Evolutionary conservation across 2,113 vertebrate genomes (phyloP), one percentile per base, ranked within the genome.

Genomic region (Callipepla californica): DNA sequence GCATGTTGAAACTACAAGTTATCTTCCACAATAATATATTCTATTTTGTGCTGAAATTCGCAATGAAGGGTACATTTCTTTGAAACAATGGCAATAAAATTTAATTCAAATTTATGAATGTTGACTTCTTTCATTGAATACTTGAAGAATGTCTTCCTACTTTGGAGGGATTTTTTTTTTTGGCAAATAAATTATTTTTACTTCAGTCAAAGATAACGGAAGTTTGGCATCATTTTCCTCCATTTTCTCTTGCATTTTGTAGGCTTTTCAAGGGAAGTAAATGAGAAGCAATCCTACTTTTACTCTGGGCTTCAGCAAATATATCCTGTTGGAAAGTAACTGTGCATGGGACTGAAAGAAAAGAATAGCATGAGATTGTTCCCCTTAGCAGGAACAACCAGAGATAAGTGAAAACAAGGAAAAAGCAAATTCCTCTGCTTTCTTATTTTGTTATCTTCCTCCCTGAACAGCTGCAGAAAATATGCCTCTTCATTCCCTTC

Each of bases 141-240:
- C 69, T 78, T 78, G n/a, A 57, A 3, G 1, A 10, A 5, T 34
- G 83, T 85, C 4, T 89, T 59, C 42, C 44, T 88, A 11, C n/a
- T 36, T 59, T 44, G 23, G 36, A 23, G 23, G 23, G 23, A 62
- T 78, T 61, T 50, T 63, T 50, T 63, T 32, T 48, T 32, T 40
- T 40, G 76, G 26, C 17, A 74, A 92, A 53, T 28, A 57, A 65
- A 69, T 3, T 4, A 26, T 89, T 84, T 94, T 81, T 55, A 40
- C 89, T 94, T 92, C 62, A 68, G 26, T 55, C 7, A 36, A 84
- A 87, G 38, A 65, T 61, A 74, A 88, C 13, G 63, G 88, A 85
- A 91, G 25, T 44, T 8, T 36, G 7, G 4, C 16, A 26, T 61
- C 22, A 32, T 69, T 44, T 30, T 8, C 7, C 16, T 3, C 6